phyloP scores from a whole-genome alignment of 2,113 vertebrate genomes.

The Haemorhous mexicanus region DNA sequence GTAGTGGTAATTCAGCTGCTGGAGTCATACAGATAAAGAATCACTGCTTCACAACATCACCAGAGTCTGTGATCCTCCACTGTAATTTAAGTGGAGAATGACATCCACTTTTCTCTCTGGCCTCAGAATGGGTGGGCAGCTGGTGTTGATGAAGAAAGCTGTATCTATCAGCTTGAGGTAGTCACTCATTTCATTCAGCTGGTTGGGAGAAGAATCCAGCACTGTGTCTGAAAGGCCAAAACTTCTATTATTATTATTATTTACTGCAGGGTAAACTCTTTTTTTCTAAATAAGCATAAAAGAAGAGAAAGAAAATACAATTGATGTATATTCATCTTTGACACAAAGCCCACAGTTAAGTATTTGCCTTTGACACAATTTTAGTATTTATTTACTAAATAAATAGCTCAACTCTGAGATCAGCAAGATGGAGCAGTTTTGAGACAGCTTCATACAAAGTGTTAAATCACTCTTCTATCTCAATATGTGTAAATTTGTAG shows the following conservation, averaged over 20 bases:
- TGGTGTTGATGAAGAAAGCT: slow-evolving; percentile 78
- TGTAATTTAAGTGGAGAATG: slow-evolving; percentile 80
- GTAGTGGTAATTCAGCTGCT: background rate
- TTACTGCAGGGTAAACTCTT: background rate
- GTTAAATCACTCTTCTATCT: background rate
- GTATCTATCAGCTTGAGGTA: slow-evolving; percentile 75
- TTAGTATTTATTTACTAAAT: background rate
- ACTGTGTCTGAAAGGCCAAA: slow-evolving; percentile 71
- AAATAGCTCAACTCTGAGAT: background rate
- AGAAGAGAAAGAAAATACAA: background rate
- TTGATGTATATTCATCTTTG: background rate
- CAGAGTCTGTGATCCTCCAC: slow-evolving; percentile 71
- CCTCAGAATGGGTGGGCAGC: slow-evolving; percentile 74
- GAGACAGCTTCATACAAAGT: background rate
- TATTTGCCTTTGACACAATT: background rate
- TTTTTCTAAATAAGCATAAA: background rate
- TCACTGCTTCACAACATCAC: slow-evolving; percentile 19
- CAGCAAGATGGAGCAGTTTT: background rate
- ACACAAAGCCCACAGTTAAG: background rate
- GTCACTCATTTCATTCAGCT: slow-evolving; percentile 60
- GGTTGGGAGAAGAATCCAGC: slow-evolving; percentile 70
- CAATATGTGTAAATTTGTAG: background rate
- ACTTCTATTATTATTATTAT: background rate
- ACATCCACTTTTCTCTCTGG: slow-evolving; percentile 75
- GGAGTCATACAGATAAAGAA: background rate